Conservation (phyloP, 1,140 invertebrate genomes). For the Drosophila jambulina region DNA sequence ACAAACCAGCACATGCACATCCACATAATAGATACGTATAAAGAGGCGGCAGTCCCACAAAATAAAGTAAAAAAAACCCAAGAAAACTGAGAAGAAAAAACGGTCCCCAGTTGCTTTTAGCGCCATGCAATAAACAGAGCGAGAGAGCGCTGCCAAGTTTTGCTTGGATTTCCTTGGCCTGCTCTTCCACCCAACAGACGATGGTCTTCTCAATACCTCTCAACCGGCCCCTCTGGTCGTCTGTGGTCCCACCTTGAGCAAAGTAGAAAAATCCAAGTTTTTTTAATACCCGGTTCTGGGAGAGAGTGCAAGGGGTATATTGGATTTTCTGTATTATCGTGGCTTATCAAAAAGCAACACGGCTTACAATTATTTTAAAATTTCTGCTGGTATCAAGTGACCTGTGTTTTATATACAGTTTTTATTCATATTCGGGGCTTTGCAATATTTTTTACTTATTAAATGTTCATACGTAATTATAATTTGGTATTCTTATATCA, state of each 20-base stretch:
- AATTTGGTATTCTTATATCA: no score
- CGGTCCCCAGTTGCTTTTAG: constrained; percentile 75
- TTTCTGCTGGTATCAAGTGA: neutral
- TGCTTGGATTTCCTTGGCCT: constrained; percentile 60
- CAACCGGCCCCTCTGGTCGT: constrained; percentile 5
- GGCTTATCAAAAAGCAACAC: neutral
- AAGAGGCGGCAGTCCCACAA: constrained; percentile 33
- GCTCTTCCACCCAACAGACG: constrained; percentile 23
- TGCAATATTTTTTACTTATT: neutral
- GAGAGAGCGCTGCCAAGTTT: constrained; percentile 67
- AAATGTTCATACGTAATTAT: neutral
- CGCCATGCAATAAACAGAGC: constrained; percentile 75
- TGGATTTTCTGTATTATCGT: constrained; percentile 3
- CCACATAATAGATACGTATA: constrained; percentile 33
- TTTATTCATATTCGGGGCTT: neutral
- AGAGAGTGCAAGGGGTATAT: constrained; percentile 23
- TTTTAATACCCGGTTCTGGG: constrained; percentile 17
- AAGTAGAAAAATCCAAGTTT: constrained; percentile 66
- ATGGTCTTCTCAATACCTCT: neutral
- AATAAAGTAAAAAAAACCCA: neutral
- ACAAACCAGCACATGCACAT: constrained; percentile 35
- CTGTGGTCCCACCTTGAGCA: constrained; percentile 61
- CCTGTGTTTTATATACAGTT: neutral
- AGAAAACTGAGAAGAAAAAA: constrained; percentile 44
- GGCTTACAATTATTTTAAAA: neutral